Conservation (phyloP, 1,140 invertebrate species). For the Achroia grisella region DNA sequence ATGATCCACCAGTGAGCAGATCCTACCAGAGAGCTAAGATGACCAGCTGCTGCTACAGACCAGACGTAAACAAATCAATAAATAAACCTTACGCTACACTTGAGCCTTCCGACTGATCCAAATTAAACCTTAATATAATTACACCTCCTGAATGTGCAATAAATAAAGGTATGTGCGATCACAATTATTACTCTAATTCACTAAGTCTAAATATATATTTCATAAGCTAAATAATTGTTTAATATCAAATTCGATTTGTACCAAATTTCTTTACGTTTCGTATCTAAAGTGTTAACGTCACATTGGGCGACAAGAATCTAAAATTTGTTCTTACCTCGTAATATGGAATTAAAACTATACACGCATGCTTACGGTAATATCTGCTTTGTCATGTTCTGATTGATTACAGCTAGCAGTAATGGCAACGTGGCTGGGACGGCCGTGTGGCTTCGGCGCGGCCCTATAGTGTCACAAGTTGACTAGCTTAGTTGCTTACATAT, state of each 20-base stretch:
- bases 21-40: too few relatives aligned
- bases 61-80: not conserved
- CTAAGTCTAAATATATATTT: slow-evolving; percentile 32
- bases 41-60: not conserved
- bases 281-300: too few relatives aligned
- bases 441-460: slow-evolving; percentile 23
- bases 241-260: slow-evolving; percentile 62
- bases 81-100: slow-evolving; percentile 17
- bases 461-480: slow-evolving; percentile 51
- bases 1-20: not conserved
- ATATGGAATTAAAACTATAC: slow-evolving; percentile 18
- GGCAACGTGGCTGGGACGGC: slow-evolving; percentile 60
- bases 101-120: slow-evolving; percentile 16
- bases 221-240: slow-evolving; percentile 38
- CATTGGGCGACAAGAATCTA: too few relatives aligned
- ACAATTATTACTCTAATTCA: slow-evolving; percentile 41
- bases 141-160: slow-evolving; percentile 42
- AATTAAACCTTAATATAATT: not conserved
- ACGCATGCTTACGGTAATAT: slow-evolving; percentile 16
- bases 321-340: slow-evolving; percentile 21
- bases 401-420: slow-evolving; percentile 41
- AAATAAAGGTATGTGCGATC: slow-evolving; percentile 55
- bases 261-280: slow-evolving; percentile 39
- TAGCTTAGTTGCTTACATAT: slow-evolving; percentile 67
- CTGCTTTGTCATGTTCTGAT: slow-evolving; percentile 30